phyloP scores from a whole-genome alignment of 2,797 vertebrate genomes.

The Anniella stebbinsi region DNA sequence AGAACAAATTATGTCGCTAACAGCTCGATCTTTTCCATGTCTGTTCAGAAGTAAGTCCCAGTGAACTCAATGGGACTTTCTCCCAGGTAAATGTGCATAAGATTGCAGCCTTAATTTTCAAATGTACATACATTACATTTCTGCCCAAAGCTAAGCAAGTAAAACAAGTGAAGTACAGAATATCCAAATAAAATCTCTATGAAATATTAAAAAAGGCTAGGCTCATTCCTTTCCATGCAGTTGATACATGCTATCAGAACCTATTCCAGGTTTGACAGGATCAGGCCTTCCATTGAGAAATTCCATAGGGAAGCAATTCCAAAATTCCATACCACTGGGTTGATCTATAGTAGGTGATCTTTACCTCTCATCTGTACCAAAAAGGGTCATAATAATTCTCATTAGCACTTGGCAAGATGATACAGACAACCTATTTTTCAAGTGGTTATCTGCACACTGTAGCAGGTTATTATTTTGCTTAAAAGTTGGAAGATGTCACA shows the following conservation, averaged over 20 bases:
- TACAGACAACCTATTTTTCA: neutral
- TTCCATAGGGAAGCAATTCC: neutral
- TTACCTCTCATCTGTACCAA: neutral
- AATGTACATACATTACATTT: no score
- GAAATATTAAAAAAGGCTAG: neutral
- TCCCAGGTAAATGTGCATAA: no score
- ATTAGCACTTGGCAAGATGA: neutral
- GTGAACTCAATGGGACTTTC: neutral
- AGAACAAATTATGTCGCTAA: neutral
- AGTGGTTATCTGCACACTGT: neutral
- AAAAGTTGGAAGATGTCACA: neutral
- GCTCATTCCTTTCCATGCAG: neutral
- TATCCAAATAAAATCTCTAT: neutral
- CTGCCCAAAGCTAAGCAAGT: neutral
- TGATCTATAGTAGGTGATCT: neutral
- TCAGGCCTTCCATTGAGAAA: no score
- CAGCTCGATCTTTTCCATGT: neutral
- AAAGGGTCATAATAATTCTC: neutral
- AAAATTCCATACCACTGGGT: neutral
- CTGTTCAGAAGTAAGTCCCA: neutral
- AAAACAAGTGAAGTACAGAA: neutral
- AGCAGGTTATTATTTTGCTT: neutral
- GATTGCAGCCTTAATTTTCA: no score
- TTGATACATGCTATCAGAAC: neutral
- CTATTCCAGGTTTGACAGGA: no score